Base-by-base conservation (phyloP, 2,797 vertebrate genomes). In the Adrianichthys oophorus region DNA sequence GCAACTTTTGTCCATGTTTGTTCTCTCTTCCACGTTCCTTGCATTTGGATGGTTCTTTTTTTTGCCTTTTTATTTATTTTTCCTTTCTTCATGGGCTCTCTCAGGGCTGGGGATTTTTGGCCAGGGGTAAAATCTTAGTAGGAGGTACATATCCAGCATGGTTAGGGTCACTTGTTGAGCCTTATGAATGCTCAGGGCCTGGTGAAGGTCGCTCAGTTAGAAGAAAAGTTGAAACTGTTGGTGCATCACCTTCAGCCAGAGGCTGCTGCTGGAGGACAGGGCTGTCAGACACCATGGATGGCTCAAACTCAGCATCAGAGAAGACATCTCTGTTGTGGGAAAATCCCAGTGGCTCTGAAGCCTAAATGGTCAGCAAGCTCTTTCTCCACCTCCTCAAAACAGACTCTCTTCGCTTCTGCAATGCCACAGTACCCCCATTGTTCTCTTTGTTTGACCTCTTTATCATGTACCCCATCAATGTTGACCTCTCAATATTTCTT, bases 281-380 rank as follows among this genome's bases (percentile, higher is more conserved):
- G 5, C 21, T 24, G 19, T 54, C 23, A 42, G 41, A 43, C 41
- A 43, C 41, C 52, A 43, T 54, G 52, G 21, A 43, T 54, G 52
- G 2, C 3, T 7, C 26, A 24, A 43, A 43, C 41, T n/a, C 52
- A 24, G 5, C 37, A 41, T 53, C 17, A 5, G 37, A 26, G 7
- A 54, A 54, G 16, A 54, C n/a, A 17, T 43, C 52, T 43, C 6
- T 5, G 37, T 49, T 69, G 57, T 32, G 51, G 67, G 45, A 32
- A 70, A n/a, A 61, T 61, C 47, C 42, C 47, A 21, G 70, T 64
- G 49, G 57, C 63, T 42, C 54, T 43, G 15, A 43, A 43, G 14
- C 41, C 15, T 15, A 12, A 43, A 10, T 19, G 19, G 19, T 19
- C 19, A 19, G 19, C 19, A 19, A 19, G 19, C 19, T 19, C 19